phyloP scores from a whole-genome alignment of 1,140 invertebrate species.

The Bactericera cockerelli region DNA sequence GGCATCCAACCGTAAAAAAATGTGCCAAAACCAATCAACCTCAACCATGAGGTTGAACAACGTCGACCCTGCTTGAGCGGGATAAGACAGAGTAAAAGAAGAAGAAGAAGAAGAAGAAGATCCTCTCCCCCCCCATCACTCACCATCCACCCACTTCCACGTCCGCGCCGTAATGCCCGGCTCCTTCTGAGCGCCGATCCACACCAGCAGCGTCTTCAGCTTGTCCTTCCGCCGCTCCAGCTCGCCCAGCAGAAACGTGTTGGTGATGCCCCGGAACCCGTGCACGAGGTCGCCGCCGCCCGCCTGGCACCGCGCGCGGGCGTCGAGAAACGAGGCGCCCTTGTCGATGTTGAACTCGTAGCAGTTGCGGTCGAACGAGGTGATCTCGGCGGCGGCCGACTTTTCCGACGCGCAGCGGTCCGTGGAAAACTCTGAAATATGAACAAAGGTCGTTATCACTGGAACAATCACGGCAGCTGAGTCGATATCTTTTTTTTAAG shows the following conservation, averaged over 20 bases:
- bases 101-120: too few relatives aligned
- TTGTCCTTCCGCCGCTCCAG: slow-evolving; percentile 59
- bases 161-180: slow-evolving; percentile 61
- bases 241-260: slow-evolving; percentile 56
- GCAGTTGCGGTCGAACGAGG: slow-evolving; percentile 68
- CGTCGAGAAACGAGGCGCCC: slow-evolving; percentile 64
- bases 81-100: too few relatives aligned
- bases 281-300: slow-evolving; percentile 69
- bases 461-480: too few relatives aligned
- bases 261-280: slow-evolving; percentile 34
- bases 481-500: too few relatives aligned
- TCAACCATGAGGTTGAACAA: too few relatives aligned
- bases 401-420: slow-evolving; percentile 57
- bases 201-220: slow-evolving; percentile 69
- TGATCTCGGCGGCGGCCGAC: slow-evolving; percentile 53
- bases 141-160: slow-evolving; percentile 84
- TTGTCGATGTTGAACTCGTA: slow-evolving; percentile 71
- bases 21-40: too few relatives aligned
- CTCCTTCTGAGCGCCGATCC: slow-evolving; percentile 81
- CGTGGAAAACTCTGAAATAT: slow-evolving; percentile 60
- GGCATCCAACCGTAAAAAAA: too few relatives aligned
- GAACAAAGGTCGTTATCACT: too few relatives aligned
- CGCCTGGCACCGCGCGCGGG: slow-evolving; percentile 51
- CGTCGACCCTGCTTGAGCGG: too few relatives aligned
- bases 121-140: too few relatives aligned